Percentiles rank a stretch among this genome's conserved stretches.
These are phyloP conservation scores for Ceratoteleas bidentatus DNA, from an alignment of 1,140 invertebrate genomes.

Conservation along the genomic window DNA sequence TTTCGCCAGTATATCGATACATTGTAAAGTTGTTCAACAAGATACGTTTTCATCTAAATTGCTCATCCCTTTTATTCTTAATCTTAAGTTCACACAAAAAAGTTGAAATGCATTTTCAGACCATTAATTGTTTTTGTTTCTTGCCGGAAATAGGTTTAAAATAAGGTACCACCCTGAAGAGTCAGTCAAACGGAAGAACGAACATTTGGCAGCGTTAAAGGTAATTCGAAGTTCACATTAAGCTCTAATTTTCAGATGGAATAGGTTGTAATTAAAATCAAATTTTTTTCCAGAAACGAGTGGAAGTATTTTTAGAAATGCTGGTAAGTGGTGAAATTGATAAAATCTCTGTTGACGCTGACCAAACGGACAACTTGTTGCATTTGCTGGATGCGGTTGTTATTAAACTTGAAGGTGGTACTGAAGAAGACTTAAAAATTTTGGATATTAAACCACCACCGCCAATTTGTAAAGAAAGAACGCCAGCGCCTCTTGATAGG, in stretches of 20 bases:
- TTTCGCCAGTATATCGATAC: neutral
- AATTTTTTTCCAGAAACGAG: constrained; percentile 86
- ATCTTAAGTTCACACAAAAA: neutral
- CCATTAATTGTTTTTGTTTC: constrained; percentile 32
- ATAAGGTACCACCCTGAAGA: constrained; percentile 99
- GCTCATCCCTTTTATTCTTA: neutral
- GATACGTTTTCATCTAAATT: neutral
- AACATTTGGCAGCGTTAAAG: constrained; percentile 91
- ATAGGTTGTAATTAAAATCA: neutral
- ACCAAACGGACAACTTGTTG: constrained; percentile 92
- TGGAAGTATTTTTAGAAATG: constrained; percentile 95
- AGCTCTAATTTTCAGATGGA: neutral
- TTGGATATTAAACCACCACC: constrained; percentile 86
- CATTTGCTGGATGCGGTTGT: constrained; percentile 97
- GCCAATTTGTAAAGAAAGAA: constrained; percentile 67
- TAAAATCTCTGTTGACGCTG: constrained; percentile 91
- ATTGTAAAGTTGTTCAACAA: neutral
- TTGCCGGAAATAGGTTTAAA: constrained; percentile 91
- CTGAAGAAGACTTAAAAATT: constrained; percentile 94
- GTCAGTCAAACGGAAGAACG: constrained; percentile 93
- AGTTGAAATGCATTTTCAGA: neutral
- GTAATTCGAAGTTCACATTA: constrained; percentile 79
- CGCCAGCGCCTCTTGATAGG: constrained; percentile 67
- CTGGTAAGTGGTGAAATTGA: constrained; percentile 88
- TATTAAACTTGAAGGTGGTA: constrained; percentile 97